Base-by-base conservation (phyloP, 1,140 invertebrate species). In the Callitettix versicolor region DNA sequence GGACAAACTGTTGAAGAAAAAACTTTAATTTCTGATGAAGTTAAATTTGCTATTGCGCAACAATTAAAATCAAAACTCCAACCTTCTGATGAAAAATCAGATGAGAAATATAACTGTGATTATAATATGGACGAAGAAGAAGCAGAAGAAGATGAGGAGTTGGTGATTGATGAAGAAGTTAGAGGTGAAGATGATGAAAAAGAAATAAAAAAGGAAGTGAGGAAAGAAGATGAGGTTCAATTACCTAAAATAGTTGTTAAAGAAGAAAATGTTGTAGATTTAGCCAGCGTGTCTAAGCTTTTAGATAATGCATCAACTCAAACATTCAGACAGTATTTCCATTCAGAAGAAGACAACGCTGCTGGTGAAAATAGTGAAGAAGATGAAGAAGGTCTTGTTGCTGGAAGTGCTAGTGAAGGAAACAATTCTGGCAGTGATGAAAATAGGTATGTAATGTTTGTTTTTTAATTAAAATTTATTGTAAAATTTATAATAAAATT, bases 351-450 rank as follows among this genome's bases (percentile, higher is more conserved):
- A 24, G 66, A 71, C 38, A 65, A 69, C 38, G 59, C 43, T 42
- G 67, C 60, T 12, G 44, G 67, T 54, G 64, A 63, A 69, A 72
- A 12, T 63, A 75, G 63, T 55, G 79, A 80, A 56, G 79, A 81
- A 66, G 85, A 89, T 59, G 82, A 85, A 63, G 86, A 88, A 65
- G 83, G 83, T 12, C 73, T 86, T 0, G 75, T 88, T 0, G 81
- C 82, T 0, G 76, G 76, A 11, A 83, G 80, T 22, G 81, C 82
- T 4, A 86, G 84, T 58, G 85, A 86, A 66, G 83, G 81, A 55
- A 86, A 88, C 63, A 82, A 83, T 60, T 86, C 84, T n/a, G 85
- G 85, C 44, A 86, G 84, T 50, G 85, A 88, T 67, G 83, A 85
- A 66, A 85, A 85, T 65, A 78, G 75, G 79, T 80, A 70, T 73